phyloP scores from a whole-genome alignment of 2,113 vertebrate genomes.

The Carettochelys insculpta region DNA sequence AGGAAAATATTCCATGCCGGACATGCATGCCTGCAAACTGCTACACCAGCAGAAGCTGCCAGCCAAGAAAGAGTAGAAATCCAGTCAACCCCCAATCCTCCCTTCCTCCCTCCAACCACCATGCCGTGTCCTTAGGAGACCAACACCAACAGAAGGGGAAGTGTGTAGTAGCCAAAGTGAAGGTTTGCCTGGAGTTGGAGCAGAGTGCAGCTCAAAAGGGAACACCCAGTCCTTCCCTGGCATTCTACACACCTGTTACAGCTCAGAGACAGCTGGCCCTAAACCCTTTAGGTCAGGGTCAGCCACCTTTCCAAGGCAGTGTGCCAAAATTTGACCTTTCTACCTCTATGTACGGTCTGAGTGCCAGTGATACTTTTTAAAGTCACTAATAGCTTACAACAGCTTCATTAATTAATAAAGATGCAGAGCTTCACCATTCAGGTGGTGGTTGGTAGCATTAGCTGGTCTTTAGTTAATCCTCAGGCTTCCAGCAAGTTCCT shows the following conservation, averaged over 20 bases:
- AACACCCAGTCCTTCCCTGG: not conserved
- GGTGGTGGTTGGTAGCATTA: too few relatives aligned
- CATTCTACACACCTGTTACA: not conserved
- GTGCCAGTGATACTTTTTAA: too few relatives aligned
- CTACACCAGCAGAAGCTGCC: not conserved
- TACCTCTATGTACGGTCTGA: too few relatives aligned
- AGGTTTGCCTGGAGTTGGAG: not conserved
- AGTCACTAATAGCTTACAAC: too few relatives aligned
- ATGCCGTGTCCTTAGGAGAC: not conserved
- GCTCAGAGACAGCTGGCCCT: not conserved
- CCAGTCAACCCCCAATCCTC: rapidly evolving
- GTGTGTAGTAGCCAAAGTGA: not conserved
- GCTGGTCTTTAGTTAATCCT: too few relatives aligned
- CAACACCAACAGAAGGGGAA: not conserved
- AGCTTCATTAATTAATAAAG: too few relatives aligned
- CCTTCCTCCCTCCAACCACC: not conserved
- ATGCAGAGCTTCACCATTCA: too few relatives aligned
- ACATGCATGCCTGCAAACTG: not conserved
- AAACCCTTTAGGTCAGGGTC: not conserved
- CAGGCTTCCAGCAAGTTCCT: too few relatives aligned
- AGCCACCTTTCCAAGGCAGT: too few relatives aligned
- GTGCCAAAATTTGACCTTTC: too few relatives aligned
- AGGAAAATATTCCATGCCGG: not conserved
- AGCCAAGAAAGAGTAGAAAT: not conserved
- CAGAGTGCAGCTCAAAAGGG: not conserved